Conservation (phyloP, 2,797 vertebrate species). For the Myoxocephalus aenaeus region DNA sequence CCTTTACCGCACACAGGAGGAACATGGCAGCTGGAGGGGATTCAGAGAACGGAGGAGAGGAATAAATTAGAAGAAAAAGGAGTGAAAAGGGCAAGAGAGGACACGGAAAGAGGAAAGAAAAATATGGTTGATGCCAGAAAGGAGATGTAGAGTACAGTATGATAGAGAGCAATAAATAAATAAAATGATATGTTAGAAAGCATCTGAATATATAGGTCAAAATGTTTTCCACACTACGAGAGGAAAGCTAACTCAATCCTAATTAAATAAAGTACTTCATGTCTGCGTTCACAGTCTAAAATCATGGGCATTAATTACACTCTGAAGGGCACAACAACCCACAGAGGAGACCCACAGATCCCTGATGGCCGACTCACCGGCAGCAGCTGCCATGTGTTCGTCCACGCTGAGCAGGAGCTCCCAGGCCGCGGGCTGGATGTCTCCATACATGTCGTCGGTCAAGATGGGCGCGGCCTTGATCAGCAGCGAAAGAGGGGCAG, state of each 20-base stretch:
- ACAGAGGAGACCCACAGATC: not conserved
- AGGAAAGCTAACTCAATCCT: no score
- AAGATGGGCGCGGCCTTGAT: conserved; percentile 97
- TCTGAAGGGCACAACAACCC: not conserved
- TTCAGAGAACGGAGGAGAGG: not conserved
- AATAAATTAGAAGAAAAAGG: no score
- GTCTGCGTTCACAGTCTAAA: not conserved
- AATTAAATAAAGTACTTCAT: not conserved
- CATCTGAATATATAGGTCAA: not conserved
- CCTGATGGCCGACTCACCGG: conserved; percentile 83
- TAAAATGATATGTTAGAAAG: not conserved
- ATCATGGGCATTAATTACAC: not conserved
- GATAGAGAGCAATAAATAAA: not conserved
- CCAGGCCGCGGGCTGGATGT: conserved; percentile 98
- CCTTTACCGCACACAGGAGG: conserved; percentile 97
- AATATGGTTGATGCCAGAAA: not conserved
- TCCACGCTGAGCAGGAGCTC: conserved; percentile 97
- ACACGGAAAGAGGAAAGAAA: not conserved
- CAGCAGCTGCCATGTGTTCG: conserved; percentile 98
- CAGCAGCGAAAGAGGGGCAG: conserved; percentile 94
- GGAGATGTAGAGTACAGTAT: not conserved
- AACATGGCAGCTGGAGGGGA: conserved; percentile 94
- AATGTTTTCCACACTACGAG: no score
- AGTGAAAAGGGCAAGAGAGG: not conserved
- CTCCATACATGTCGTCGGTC: conserved; percentile 98